A percentile compares a stretch with the other conserved stretches of the same genome.
Evolutionary conservation across 1,140 invertebrate genomes (phyloP).

Genomic region (Zaprionus kolodkinae): DNA sequence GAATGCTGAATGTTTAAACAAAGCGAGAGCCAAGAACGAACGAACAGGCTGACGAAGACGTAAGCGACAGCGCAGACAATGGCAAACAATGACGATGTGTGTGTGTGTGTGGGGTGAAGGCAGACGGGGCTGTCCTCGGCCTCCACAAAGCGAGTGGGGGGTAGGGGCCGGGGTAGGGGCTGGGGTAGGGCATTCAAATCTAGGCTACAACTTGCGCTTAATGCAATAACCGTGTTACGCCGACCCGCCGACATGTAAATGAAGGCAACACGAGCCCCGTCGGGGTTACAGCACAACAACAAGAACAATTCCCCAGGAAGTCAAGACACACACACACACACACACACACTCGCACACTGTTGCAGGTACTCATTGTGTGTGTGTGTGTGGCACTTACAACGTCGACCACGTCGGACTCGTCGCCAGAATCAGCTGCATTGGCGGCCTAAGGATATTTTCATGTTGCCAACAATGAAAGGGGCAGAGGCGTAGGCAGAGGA

Average conservation of each 20-base stretch:
- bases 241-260: constrained; percentile 67
- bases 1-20: constrained; percentile 75
- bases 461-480: constrained; percentile 65
- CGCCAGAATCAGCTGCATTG: constrained; percentile 60
- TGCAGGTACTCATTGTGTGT: not conserved
- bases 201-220: constrained; percentile 76
- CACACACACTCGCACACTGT: constrained; percentile 22
- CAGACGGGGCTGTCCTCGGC: not conserved
- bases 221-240: constrained; percentile 78
- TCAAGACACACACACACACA: constrained; percentile 55
- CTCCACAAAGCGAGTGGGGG: not conserved
- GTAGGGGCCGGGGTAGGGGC: not conserved
- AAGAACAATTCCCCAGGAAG: constrained; percentile 74
- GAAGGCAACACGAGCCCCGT: constrained; percentile 50
- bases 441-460: constrained; percentile 64
- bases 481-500: not conserved
- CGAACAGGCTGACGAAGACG: constrained; percentile 18
- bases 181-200: constrained; percentile 56
- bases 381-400: constrained; percentile 38
- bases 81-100: constrained; percentile 35
- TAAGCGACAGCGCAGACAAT: constrained; percentile 14
- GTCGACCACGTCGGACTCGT: constrained; percentile 16
- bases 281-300: constrained; percentile 21
- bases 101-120: not conserved
- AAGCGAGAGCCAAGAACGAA: constrained; percentile 37